Percentiles rank a stretch among this genome's conserved stretches.
Evolutionary conservation across 2,888 invertebrate species (phyloP).

Genomic region (Phanerotoma sp.): DNA sequence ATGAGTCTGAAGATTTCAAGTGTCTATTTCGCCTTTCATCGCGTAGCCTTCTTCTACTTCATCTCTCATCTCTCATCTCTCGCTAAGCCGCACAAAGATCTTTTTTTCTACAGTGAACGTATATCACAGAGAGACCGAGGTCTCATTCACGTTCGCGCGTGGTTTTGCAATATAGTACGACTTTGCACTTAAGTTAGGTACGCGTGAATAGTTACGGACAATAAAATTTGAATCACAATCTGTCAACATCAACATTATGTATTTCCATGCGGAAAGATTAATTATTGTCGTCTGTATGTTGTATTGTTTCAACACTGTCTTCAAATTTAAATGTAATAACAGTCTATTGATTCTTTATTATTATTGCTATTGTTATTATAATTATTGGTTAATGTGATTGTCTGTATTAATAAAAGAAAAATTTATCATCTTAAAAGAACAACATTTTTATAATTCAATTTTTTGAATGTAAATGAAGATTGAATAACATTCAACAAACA

Average conservation of each 20-base stretch:
- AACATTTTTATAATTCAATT: too few relatives aligned
- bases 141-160: constrained; percentile 20
- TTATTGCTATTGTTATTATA: too few relatives aligned
- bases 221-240: background rate
- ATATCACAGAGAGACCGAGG: constrained; percentile 24
- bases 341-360: too few relatives aligned
- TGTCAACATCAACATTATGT: background rate
- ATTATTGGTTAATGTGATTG: too few relatives aligned
- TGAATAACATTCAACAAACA: too few relatives aligned
- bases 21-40: too few relatives aligned
- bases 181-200: constrained; percentile 3
- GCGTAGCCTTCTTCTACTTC: constrained; percentile 13
- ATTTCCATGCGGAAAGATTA: constrained; percentile 17
- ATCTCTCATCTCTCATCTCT: constrained; percentile 20
- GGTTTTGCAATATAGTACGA: constrained; percentile 18
- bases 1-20: background rate
- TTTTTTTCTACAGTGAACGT: constrained; percentile 8
- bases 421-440: too few relatives aligned
- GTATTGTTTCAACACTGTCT: background rate
- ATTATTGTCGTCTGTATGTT: too few relatives aligned
- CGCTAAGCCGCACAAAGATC: constrained; percentile 1
- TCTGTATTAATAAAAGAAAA: too few relatives aligned
- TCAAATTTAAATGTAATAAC: too few relatives aligned
- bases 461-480: too few relatives aligned
- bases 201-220: background rate